Evolutionary conservation across 2,797 vertebrate genomes (phyloP).

Genomic region (Phoxinus dragarum): DNA sequence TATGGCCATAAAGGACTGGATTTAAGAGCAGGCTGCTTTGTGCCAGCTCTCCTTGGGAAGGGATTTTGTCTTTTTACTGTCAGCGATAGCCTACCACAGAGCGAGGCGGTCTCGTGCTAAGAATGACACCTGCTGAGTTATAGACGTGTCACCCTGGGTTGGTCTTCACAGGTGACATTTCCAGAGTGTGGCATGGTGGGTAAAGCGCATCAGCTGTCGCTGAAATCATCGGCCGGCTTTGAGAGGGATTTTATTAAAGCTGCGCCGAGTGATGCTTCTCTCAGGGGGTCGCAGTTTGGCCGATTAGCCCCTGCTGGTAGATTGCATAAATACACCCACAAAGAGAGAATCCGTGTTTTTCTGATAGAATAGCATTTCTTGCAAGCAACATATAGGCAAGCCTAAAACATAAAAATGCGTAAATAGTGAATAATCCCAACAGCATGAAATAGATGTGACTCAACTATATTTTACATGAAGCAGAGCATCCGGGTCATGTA

Average conservation of each 20-base stretch:
- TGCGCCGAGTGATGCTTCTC: not conserved
- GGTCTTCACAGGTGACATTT: constrained; percentile 29
- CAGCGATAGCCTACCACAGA: constrained; percentile 15
- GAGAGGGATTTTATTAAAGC: constrained; percentile 5
- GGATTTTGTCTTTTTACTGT: constrained; percentile 30
- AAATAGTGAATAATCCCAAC: not conserved
- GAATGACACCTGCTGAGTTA: constrained; percentile 43
- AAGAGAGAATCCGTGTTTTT: not conserved
- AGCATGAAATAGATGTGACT: not conserved
- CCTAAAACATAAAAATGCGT: not conserved
- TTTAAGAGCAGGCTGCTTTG: constrained; percentile 11
- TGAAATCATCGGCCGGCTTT: not conserved
- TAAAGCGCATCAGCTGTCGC: not conserved
- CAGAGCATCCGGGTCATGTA: not conserved
- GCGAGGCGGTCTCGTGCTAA: not conserved
- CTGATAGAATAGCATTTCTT: not conserved
- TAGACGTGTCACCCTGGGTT: constrained; percentile 24
- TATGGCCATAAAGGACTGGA: constrained; percentile 8
- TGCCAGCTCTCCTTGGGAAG: constrained; percentile 26
- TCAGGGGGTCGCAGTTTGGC: not conserved
- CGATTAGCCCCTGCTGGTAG: not conserved
- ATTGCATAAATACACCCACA: not conserved
- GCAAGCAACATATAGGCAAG: not conserved
- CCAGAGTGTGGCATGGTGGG: constrained; percentile 5
- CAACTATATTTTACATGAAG: not conserved